A percentile compares a stretch with the other conserved stretches of the same genome.
These are phyloP conservation scores for Heterochromis multidens DNA, from an alignment of 2,113 vertebrate species.

Conservation along the genomic window DNA sequence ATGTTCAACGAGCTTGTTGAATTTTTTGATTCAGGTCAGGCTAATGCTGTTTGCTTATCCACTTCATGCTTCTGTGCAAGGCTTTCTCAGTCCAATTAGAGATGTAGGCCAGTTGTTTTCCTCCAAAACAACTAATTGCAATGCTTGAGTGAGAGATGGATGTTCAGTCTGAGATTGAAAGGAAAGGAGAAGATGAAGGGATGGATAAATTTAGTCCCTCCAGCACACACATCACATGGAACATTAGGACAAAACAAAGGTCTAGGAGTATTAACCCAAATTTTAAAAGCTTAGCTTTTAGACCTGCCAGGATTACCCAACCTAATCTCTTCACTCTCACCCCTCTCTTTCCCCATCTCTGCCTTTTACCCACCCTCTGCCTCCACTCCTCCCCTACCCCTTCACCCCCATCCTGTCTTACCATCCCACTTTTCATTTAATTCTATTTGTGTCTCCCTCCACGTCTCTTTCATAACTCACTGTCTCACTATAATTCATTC, in stretches of 20 bases:
- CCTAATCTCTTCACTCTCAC: slow-evolving; percentile 50
- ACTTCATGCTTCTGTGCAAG: not conserved
- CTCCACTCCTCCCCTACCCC: slow-evolving; percentile 1
- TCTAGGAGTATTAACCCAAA: slow-evolving; percentile 64
- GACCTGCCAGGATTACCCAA: slow-evolving; percentile 59
- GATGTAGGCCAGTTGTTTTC: slow-evolving; percentile 42
- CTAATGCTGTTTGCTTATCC: not conserved
- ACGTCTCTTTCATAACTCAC: slow-evolving; percentile 60
- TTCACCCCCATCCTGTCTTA: not conserved
- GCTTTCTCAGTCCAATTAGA: slow-evolving; percentile 33
- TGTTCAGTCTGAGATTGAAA: not conserved
- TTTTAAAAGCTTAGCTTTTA: slow-evolving; percentile 66
- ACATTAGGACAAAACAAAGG: slow-evolving; percentile 49
- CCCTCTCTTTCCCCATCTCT: slow-evolving; percentile 12
- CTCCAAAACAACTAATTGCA: slow-evolving; percentile 31
- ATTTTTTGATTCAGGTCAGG: slow-evolving; percentile 27
- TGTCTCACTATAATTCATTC: slow-evolving; percentile 48
- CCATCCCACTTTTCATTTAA: slow-evolving; percentile 26
- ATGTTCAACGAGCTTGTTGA: not conserved
- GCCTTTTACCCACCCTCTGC: slow-evolving; percentile 33
- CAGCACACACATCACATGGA: not conserved
- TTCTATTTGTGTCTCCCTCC: slow-evolving; percentile 36
- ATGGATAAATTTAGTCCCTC: not conserved
- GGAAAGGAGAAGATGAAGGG: not conserved
- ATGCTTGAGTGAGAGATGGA: slow-evolving; percentile 9